Base-by-base conservation (phyloP, 2,113 vertebrate species). In the Canis aureus region DNA sequence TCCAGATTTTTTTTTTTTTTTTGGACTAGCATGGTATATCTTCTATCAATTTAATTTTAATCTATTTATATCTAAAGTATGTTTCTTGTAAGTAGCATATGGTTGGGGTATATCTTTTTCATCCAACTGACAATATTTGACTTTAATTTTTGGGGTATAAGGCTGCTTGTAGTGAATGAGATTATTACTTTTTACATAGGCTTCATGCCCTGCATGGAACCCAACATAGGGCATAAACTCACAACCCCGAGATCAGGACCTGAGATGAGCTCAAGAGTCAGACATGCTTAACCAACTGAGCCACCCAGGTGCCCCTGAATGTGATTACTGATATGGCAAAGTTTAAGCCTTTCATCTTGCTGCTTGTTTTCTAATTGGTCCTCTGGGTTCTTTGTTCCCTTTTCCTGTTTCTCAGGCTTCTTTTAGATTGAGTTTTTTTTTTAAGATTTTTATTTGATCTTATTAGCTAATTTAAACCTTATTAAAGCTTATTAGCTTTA, bases 11-110 rank as follows among this genome's bases (percentile, higher is more conserved):
- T 67, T 29, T 73, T 29, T 73, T 23, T 67, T 16, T 74, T 74
- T 74, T 74, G 29, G 10, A 67, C 9, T 76, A 82, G 12, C 12
- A 32, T 78, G 35, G 10, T 89, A 1, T 76, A 22, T 51, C 23
- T 78, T 96, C 80, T 82, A 10, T 96, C 59, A 81, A 64, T 92
- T 85, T 73, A 16, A 55, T 64, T 84, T 82, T 57, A 74, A 35
- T 51, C 4, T 60, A 11, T 57, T 82, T 60, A 5, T 22, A 13
- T 78, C 74, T 60, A 53, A 91, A 84, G 22, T 69, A 11, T 84
- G 15, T 89, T 93, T 93, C 53, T 59, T 84, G 5, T n/a, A 62
- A 38, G n/a, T 6, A 78, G 23, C 19, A 78, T 69, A 5, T 93
- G 43, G 2, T 53, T 89, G 35, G 2, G 8, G 43, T 8, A 43